A percentile compares a stretch with the other conserved stretches of the same genome.
Conservation (phyloP, 1,140 invertebrate species). For the Caenorhabditis brenneri region DNA sequence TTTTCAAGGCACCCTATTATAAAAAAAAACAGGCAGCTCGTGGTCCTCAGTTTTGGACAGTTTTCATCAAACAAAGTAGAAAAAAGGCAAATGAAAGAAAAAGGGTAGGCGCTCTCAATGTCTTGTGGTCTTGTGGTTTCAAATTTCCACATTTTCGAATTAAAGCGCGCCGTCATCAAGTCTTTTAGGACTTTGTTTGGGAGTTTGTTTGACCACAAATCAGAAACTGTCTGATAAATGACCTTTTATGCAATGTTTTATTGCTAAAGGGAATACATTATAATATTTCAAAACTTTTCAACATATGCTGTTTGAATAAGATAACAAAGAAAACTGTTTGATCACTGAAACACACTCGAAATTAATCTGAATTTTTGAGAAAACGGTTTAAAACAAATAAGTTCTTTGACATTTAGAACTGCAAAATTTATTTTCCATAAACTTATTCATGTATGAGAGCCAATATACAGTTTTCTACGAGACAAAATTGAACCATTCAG, state of each 20-base stretch:
- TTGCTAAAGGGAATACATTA: not conserved
- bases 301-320: too few relatives aligned
- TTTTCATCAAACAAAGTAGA: not conserved
- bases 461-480: too few relatives aligned
- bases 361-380: too few relatives aligned
- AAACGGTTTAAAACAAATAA: too few relatives aligned
- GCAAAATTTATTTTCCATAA: too few relatives aligned
- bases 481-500: too few relatives aligned
- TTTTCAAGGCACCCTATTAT: not conserved
- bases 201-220: constrained; percentile 23
- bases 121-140: constrained; percentile 11
- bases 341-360: too few relatives aligned
- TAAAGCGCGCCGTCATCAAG: constrained; percentile 7
- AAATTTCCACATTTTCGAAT: constrained; percentile 36
- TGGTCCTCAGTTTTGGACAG: not conserved
- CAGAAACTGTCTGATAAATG: constrained; percentile 6
- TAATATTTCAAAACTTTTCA: too few relatives aligned
- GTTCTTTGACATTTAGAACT: too few relatives aligned
- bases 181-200: not conserved
- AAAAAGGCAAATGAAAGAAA: not conserved
- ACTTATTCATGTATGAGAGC: too few relatives aligned
- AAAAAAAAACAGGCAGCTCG: not conserved
- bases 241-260: too few relatives aligned
- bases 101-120: constrained; percentile 7
- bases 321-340: too few relatives aligned